Percentiles rank a stretch among this genome's conserved stretches.
These are phyloP conservation scores for Colletes latitarsis DNA, from an alignment of 1,140 invertebrate species.

Conservation along the genomic window DNA sequence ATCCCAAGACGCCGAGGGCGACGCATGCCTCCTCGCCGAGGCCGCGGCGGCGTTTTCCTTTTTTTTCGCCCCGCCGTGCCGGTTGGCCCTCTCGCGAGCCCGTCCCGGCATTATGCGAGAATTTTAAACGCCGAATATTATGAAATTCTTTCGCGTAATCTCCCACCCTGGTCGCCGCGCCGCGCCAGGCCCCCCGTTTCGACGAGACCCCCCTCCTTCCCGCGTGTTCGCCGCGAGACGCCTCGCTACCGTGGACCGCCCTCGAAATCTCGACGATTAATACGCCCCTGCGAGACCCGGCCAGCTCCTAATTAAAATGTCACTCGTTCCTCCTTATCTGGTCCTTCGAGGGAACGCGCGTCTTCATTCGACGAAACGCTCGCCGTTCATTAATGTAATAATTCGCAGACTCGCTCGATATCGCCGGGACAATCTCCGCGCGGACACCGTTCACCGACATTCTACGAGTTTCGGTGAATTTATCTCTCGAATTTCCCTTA, in stretches of 20 bases:
- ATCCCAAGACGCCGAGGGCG: conserved; percentile 76
- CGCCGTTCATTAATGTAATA: too few relatives aligned
- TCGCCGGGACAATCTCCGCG: too few relatives aligned
- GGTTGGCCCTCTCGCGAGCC: conserved; percentile 43
- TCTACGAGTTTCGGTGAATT: too few relatives aligned
- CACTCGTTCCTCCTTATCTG: conserved; percentile 52
- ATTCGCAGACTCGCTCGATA: too few relatives aligned
- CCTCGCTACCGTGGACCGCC: conserved; percentile 35
- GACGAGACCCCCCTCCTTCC: not conserved
- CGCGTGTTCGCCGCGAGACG: not conserved
- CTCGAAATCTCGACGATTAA: conserved; percentile 72
- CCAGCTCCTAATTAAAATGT: conserved; percentile 63
- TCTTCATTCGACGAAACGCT: conserved; percentile 34
- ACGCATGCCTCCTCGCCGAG: conserved; percentile 73
- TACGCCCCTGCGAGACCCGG: conserved; percentile 50
- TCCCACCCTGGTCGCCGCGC: conserved; percentile 46
- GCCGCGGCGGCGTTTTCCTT: conserved; percentile 22
- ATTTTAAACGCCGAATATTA: conserved; percentile 79
- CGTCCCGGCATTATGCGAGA: conserved; percentile 74
- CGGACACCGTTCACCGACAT: too few relatives aligned
- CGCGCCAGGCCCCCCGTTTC: conserved; percentile 35
- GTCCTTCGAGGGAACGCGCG: conserved; percentile 44
- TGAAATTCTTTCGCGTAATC: conserved; percentile 76
- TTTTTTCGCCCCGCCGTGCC: conserved; percentile 5
- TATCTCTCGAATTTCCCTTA: too few relatives aligned